Percentiles rank a stretch among this genome's conserved stretches.
Evolutionary conservation across 2,888 invertebrate species (phyloP).

Genomic region (Torymus tubicola): DNA sequence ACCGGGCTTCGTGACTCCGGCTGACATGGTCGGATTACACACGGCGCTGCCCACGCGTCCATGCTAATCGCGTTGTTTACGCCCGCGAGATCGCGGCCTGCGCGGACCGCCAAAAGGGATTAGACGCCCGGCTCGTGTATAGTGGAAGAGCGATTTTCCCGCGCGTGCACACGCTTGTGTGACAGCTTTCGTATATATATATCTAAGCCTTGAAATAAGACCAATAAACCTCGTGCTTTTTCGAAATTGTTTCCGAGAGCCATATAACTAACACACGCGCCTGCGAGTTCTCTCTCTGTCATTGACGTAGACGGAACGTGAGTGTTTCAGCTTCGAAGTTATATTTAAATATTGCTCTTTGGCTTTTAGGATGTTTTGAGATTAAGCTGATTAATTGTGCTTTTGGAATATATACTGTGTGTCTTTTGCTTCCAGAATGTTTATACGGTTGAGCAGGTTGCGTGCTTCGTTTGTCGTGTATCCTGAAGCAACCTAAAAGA

Average conservation of each 20-base stretch:
- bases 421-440: too few species aligned
- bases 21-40: conserved; percentile 61
- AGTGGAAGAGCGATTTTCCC: too few species aligned
- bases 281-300: too few species aligned
- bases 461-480: too few species aligned
- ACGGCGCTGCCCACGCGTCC: conserved; percentile 64
- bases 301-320: too few species aligned
- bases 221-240: conserved; percentile 2
- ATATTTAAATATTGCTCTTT: conserved; percentile 27
- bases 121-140: not conserved
- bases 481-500: too few species aligned
- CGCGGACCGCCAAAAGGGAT: conserved; percentile 31
- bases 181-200: too few species aligned
- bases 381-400: not conserved
- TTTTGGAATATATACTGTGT: too few species aligned
- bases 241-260: conserved; percentile 18
- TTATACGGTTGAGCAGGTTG: too few species aligned
- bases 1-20: conserved; percentile 65
- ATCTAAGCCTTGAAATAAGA: too few species aligned
- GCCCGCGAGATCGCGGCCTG: conserved; percentile 63
- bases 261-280: too few species aligned
- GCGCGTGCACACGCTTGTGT: too few species aligned
- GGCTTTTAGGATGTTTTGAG: not conserved
- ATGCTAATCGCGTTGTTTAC: conserved; percentile 70
- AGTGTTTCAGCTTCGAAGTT: not conserved